phyloP scores from a whole-genome alignment of 2,888 invertebrate genomes.

The Eustalomyia histrio region DNA sequence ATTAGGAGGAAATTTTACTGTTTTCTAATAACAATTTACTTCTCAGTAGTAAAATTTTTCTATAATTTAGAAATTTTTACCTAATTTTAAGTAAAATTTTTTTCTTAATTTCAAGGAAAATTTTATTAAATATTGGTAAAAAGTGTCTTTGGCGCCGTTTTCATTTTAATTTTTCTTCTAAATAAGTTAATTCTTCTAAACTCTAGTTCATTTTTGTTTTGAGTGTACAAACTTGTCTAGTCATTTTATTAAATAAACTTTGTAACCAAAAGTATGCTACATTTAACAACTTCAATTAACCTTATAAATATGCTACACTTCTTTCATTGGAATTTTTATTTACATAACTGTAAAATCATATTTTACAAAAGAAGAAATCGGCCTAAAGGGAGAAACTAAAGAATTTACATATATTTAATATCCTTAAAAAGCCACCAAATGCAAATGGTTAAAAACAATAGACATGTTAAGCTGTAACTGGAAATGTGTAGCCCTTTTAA shows the following conservation, averaged over 20 bases:
- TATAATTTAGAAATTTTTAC: too few species aligned
- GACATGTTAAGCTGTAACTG: slow-evolving; percentile 26
- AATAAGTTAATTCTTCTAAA: too few species aligned
- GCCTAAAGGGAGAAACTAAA: slow-evolving; percentile 38
- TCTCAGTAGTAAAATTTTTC: too few species aligned
- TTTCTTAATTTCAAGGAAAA: too few species aligned
- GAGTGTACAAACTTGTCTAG: background rate
- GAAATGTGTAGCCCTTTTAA: background rate
- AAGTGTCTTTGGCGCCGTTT: too few species aligned
- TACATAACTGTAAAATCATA: background rate
- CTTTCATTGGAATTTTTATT: background rate
- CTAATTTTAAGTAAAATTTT: too few species aligned
- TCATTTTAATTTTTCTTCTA: too few species aligned
- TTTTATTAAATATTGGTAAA: too few species aligned
- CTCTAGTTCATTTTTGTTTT: too few species aligned
- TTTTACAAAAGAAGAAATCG: background rate
- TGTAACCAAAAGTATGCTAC: background rate
- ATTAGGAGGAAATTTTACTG: too few species aligned
- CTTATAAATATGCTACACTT: slow-evolving; percentile 3
- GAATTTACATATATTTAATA: slow-evolving; percentile 41
- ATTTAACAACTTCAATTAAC: slow-evolving; percentile 3
- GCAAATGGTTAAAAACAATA: slow-evolving; percentile 33
- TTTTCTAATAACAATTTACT: too few species aligned
- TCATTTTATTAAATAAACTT: background rate
- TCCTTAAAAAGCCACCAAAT: slow-evolving; percentile 25